Evolutionary conservation across 2,888 invertebrate genomes (phyloP), one percentile per base, ranked within the genome.

Genomic region (Omphaloscelis lunosa): DNA sequence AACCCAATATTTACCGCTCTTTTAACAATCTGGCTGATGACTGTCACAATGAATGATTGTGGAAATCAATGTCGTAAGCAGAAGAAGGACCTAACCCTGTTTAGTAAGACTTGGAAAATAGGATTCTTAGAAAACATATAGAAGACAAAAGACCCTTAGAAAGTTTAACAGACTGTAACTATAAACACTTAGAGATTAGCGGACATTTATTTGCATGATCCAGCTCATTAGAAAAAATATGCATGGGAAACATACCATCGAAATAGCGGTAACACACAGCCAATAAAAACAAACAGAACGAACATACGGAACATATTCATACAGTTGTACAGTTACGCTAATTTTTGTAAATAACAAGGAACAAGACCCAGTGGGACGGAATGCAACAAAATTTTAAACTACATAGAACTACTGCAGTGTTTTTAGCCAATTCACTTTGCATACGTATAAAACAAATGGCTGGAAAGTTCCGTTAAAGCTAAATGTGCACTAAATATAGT

Each of bases 361-460:
- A 84, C 79, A 81, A 51, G 69, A 69, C 71, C 87, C 87, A 29
- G 1, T 75, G 88, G 87, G 84, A 81, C 79, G 65, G 58, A 72
- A 77, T 77, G 74, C 41, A 75, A 77, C 79, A 71, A 82, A 74
- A 86, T 88, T 82, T 86, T 79, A 83, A 88, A 84, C 82, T 76
- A 65, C 77, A 39, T 39, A 68, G 75, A 72, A 69, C 75, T 83
- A 59, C 75, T 70, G 79, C 77, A 53, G 66, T 81, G 86, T 88
- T 86, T 86, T 88, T 81, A 78, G 73, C 75, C 77, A 76, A 77
- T 87, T 87, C 80, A 87, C 82, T 88, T 88, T 80, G 87, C 75
- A 81, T 84, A 71, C 78, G 77, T 65, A 76, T 73, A 68, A 72
- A 82, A 86, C 74, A 78, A 86, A 86, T 78, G 72, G 63, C 17